phyloP scores from a whole-genome alignment of 1,140 invertebrate genomes.

The Drosophila nigrodunni region DNA sequence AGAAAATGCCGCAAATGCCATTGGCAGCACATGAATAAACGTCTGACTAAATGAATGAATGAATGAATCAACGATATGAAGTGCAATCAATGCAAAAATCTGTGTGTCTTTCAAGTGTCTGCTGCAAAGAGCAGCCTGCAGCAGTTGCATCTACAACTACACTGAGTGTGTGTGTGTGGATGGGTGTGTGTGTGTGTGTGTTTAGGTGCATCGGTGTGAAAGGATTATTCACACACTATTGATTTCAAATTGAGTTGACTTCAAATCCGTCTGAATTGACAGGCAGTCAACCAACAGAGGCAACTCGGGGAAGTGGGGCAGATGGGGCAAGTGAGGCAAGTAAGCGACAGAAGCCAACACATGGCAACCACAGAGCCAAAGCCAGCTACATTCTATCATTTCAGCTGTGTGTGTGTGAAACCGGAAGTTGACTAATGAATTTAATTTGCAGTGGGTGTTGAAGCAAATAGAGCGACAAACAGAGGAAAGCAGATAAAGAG shows the following conservation, averaged over 20 bases:
- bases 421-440: conserved; percentile 83
- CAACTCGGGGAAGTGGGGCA: not conserved
- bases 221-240: conserved; percentile 83
- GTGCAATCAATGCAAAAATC: conserved; percentile 83
- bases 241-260: conserved; percentile 83
- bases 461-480: conserved; percentile 75
- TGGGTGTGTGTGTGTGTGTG: conserved; percentile 32
- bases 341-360: conserved; percentile 39
- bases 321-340: not conserved
- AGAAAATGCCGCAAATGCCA: conserved; percentile 70
- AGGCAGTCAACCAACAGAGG: conserved; percentile 53
- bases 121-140: conserved; percentile 21
- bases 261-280: conserved; percentile 82
- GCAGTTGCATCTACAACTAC: conserved; percentile 19
- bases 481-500: conserved; percentile 28
- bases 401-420: conserved; percentile 27
- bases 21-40: conserved; percentile 74
- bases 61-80: conserved; percentile 70
- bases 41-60: conserved; percentile 44
- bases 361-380: conserved; percentile 60
- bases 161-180: not conserved
- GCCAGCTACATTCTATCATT: conserved; percentile 5
- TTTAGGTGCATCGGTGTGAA: conserved; percentile 63
- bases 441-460: conserved; percentile 82
- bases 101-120: conserved; percentile 63